phyloP scores from a whole-genome alignment of 2,888 invertebrate genomes.

The Lapara coniferarum region DNA sequence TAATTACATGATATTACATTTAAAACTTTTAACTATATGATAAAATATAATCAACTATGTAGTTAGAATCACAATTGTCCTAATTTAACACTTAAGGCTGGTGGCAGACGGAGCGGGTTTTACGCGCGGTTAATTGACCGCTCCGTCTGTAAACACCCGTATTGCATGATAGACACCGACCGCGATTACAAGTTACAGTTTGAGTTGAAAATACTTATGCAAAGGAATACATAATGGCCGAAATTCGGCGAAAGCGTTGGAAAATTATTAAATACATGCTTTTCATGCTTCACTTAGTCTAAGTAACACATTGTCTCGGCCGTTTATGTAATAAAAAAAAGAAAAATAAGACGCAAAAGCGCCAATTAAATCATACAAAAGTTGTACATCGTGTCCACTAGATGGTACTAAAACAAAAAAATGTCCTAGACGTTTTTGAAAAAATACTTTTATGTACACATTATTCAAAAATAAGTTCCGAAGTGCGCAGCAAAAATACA shows the following conservation, averaged over 20 bases:
- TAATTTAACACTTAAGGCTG: slow-evolving; percentile 67
- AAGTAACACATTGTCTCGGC: background rate
- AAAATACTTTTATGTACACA: slow-evolving; percentile 28
- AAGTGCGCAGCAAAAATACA: slow-evolving; percentile 54
- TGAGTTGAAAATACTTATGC: slow-evolving; percentile 39
- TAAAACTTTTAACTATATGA: slow-evolving; percentile 71
- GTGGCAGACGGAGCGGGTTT: slow-evolving; percentile 1
- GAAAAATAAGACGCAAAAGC: background rate
- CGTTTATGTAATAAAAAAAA: background rate
- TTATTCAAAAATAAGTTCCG: slow-evolving; percentile 48
- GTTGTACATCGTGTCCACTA: slow-evolving; percentile 4
- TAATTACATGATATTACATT: slow-evolving; percentile 75
- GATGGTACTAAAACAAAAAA: background rate
- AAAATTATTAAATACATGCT: background rate
- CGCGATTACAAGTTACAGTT: slow-evolving; percentile 52
- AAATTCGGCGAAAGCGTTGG: slow-evolving; percentile 18
- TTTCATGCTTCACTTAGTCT: slow-evolving; percentile 10
- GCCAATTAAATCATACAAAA: slow-evolving; percentile 16
- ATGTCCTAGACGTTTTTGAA: slow-evolving; percentile 17
- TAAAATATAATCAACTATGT: slow-evolving; percentile 79
- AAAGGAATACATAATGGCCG: slow-evolving; percentile 7
- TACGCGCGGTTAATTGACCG: slow-evolving; percentile 2
- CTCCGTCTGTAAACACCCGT: slow-evolving; percentile 39
- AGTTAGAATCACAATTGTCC: slow-evolving; percentile 82
- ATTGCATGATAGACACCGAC: slow-evolving; percentile 76